Conservation (phyloP, 2,797 vertebrate species). For the Iguana delicatissima region DNA sequence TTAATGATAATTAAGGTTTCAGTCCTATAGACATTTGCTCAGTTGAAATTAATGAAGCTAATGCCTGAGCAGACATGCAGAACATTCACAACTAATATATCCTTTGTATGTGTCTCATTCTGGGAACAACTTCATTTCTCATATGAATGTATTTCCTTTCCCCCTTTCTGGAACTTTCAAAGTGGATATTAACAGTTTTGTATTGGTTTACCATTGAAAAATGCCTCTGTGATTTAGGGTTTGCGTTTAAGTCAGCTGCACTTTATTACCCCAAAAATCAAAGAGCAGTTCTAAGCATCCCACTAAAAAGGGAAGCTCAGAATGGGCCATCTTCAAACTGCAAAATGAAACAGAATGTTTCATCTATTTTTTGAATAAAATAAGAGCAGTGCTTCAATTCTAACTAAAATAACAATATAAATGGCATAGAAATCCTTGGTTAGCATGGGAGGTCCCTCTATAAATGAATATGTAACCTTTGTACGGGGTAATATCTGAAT, state of each 20-base stretch:
- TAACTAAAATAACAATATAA: neutral
- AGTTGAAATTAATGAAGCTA: neutral
- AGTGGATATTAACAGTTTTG: neutral
- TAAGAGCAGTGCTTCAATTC: neutral
- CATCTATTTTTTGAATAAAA: no score
- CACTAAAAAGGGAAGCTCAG: no score
- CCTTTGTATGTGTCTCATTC: constrained; percentile 5
- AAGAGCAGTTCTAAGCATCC: neutral
- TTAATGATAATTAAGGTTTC: neutral
- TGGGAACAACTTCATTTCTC: no score
- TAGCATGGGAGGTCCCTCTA: neutral
- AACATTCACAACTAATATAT: constrained; percentile 4
- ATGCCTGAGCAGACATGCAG: neutral
- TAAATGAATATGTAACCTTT: neutral
- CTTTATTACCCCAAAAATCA: neutral
- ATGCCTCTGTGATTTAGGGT: constrained; percentile 26
- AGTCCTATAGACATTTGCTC: neutral
- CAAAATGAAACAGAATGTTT: neutral
- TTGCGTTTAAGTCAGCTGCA: neutral
- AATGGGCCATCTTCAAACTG: no score
- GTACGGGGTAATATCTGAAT: no score
- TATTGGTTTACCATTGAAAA: constrained; percentile 3
- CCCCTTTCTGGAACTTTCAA: constrained; percentile 34
- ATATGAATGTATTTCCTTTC: neutral
- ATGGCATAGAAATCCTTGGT: neutral